Evolutionary conservation across 2,113 vertebrate genomes (phyloP), one percentile per base, ranked within the genome.

Genomic region (Archocentrus centrarchus): DNA sequence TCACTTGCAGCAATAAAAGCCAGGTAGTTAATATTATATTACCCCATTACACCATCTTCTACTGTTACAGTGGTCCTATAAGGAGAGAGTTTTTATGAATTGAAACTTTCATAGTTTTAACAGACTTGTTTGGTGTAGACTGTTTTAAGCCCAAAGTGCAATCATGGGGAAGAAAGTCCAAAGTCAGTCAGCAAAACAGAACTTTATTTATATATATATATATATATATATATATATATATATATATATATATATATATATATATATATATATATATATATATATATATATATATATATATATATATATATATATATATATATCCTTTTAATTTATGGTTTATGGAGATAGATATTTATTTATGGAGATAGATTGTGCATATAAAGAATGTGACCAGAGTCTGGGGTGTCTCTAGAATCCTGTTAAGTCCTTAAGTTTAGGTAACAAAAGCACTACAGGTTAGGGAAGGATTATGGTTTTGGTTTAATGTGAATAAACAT

Each of bases 1-100:
- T 86, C 11, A 80, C 53, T 66, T 73, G 14, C 11, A 80, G 60
- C 47, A 75, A 58, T 73, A 68, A 81, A 87, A 61, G 39, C 30
- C 27, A 14, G 47, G 68, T 73, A 73, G 68, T 73, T 55, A 73
- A 73, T 35, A 73, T 77, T 61, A 79, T 66, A 75, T 57, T 50
- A 64, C 27, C 75, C 17, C 13, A 39, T 86, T 59, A 78, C 17
- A 44, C 17, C 30, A 55, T 63, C 60, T 53, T 53, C 59, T 70
- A 53, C 30, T 53, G 5, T 70, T 70, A 41, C 62, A 57, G 30
- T 20, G 53, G 17, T 82, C 20, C 13, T 35, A 41, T 50, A 50
- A 18, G 24, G 4, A 60, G 37, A 77, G 15, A 60, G 9, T 61
- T n/a, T 66, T 63, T 35, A 79, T 73, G 22, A 77, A 68, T 66